Evolutionary conservation across 1,140 invertebrate genomes (phyloP).

Genomic region (Matsumurasca onukii): DNA sequence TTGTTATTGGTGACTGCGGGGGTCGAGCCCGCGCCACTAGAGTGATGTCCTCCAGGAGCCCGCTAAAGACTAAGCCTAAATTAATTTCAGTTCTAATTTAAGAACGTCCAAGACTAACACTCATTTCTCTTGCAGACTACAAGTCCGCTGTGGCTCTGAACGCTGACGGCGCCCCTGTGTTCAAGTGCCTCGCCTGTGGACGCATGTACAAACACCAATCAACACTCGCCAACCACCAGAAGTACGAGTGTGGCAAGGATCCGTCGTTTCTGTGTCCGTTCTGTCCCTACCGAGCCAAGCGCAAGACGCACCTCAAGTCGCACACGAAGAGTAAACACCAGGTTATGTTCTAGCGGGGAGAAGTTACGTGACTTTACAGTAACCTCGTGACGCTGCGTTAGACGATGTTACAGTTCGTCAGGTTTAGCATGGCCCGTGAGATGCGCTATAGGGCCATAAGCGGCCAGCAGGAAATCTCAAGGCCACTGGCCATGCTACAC

Average conservation of each 20-base stretch:
- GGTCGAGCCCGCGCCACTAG: too few relatives aligned
- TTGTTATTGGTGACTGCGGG: too few relatives aligned
- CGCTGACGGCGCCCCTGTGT: constrained; percentile 13
- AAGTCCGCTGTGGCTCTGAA: constrained; percentile 31
- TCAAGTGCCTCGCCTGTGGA: constrained; percentile 39
- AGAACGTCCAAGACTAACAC: background rate
- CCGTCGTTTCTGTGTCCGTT: constrained; percentile 54
- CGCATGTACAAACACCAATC: constrained; percentile 52
- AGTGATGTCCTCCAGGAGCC: too few relatives aligned
- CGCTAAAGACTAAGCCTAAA: background rate
- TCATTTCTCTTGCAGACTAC: background rate
- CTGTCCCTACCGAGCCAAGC: constrained; percentile 49
- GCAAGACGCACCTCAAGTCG: constrained; percentile 48
- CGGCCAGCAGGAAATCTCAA: too few relatives aligned
- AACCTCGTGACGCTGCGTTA: too few relatives aligned
- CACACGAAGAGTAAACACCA: constrained; percentile 49
- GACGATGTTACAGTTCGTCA: too few relatives aligned
- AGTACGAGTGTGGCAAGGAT: constrained; percentile 54
- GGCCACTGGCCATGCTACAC: too few relatives aligned
- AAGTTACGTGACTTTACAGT: too few relatives aligned
- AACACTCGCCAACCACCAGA: constrained; percentile 52
- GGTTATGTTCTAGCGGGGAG: too few relatives aligned
- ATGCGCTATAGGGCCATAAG: too few relatives aligned
- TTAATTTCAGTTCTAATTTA: background rate
- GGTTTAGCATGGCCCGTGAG: too few relatives aligned